Evolutionary conservation across 1,140 invertebrate species (phyloP), one percentile per base, ranked within the genome.

Genomic region (Caenorhabditis elegans): DNA sequence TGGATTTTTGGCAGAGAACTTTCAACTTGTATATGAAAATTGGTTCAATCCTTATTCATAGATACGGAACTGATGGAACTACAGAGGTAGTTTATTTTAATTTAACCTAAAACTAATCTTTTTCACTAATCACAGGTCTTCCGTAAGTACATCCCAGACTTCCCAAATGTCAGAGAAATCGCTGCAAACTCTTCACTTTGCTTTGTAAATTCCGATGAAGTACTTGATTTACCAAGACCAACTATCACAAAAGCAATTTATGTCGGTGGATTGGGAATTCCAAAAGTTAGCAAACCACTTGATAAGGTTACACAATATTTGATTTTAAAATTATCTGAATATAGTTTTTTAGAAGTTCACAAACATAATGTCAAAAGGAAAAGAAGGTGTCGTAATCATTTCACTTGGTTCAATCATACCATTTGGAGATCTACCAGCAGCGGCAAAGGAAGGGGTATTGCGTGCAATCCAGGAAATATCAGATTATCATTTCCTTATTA

Each of bases 231-330:
- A 39, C 53, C 85, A 28, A 51, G 84, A 49, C 85, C 85, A 15
- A 85, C 81, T 10, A 77, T 85, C 24, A 82, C 84, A 22, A 85
- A 85, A 60, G 85, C 65, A 8, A 80, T 85, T 39, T 85, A 85
- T 53, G 70, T 85, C 10, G 85, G 85, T 39, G 85, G 85, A 46
- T 36, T 85, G 3, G 84, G 84, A 36, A 53, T 85, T 15, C 36
- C 82, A 31, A 77, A 80, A 51, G 70, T 80, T 8, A 39, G 17
- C 34, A 79, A 82, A 49, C 84, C 84, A 1, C 43, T 85, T 1
- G 51, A 84, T 53, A 75, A 84, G 47, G 83, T 84, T 1, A 36
- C 31, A n/a, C n/a, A n/a, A n/a, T n/a, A n/a, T n/a, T n/a, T n/a
- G n/a, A n/a, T n/a, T n/a, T n/a, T n/a, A n/a, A n/a, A n/a, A n/a